Base-by-base conservation (phyloP, 2,888 invertebrate species). In the Cephus rjabovi region DNA sequence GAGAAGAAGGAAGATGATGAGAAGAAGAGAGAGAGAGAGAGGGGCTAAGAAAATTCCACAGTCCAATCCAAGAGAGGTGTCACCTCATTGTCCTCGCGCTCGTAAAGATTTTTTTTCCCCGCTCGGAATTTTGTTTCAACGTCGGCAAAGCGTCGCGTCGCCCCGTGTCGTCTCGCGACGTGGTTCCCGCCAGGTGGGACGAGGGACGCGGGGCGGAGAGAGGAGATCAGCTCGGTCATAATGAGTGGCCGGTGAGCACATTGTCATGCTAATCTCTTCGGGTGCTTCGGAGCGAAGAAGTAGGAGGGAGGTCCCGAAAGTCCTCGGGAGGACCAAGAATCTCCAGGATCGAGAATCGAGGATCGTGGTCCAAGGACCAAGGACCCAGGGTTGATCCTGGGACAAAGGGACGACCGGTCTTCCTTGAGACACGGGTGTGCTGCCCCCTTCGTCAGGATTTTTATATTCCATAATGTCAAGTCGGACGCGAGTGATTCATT, bases 181-280 rank as follows among this genome's bases (percentile, higher is more conserved):
- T 33, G 71, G 34, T 33, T 30, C 31, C 30, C 33, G 33, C 12
- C 33, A 34, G 34, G 56, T 56, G 56, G 80, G 56, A 79, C 69
- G 78, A 77, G 77, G 77, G 82, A 77, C 81, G 75, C 82, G 83
- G 77, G 83, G 77, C 30, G 76, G 81, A 70, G 80, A 34, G 78
- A 77, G 79, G 81, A 81, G 80, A 80, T 81, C 85, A 85, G 85
- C 84, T 82, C 86, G 82, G 83, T 86, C 88, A 89, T 90, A 90
- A 90, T 89, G 89, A 90, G 89, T 87, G 90, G 87, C 88, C 87
- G 86, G 89, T 88, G 86, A 86, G 87, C 86, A 88, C 86, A 90
- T 90, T 90, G 90, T 90, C 89, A 90, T 90, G 89, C 89, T 89
- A 89, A 89, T 90, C 86, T 80, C 80, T 80, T 75, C 82, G 81